These are phyloP conservation scores for Tapirus terrestris DNA, from an alignment of 2,113 vertebrate genomes.

Conservation along the genomic window DNA sequence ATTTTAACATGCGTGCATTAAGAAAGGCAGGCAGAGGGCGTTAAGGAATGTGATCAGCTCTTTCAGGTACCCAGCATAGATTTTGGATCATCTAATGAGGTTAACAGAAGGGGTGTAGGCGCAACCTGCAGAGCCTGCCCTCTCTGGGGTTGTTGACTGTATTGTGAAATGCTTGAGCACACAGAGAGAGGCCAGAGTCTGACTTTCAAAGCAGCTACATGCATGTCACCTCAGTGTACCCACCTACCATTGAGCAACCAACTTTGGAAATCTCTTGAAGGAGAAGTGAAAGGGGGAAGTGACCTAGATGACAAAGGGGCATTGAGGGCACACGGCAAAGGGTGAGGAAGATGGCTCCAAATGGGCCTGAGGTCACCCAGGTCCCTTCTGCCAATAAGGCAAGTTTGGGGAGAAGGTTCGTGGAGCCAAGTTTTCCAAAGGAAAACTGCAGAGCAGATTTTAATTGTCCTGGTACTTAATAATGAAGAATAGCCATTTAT, in stretches of 20 bases:
- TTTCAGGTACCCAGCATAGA: neutral
- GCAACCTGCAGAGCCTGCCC: rapidly evolving
- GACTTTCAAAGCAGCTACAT: neutral
- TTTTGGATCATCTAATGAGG: neutral
- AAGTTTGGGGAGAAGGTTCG: neutral
- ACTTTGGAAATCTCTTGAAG: neutral
- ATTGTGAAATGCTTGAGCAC: neutral
- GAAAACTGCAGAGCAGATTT: neutral
- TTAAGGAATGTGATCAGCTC: neutral
- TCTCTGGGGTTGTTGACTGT: neutral
- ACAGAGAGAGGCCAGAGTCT: neutral
- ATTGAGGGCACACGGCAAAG: neutral
- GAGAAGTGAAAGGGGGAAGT: neutral
- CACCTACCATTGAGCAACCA: neutral
- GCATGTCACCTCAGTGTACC: neutral
- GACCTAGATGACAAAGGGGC: neutral
- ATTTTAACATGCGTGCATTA: neutral
- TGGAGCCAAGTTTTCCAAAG: neutral
- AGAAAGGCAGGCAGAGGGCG: neutral
- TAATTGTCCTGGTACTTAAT: neutral
- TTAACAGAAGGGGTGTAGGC: neutral
- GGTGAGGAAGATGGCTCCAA: neutral
- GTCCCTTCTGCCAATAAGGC: neutral
- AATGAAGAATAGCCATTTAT: slow-evolving; percentile 28
- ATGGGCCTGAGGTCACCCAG: neutral